These are phyloP conservation scores for Arion vulgaris DNA, from an alignment of 1,140 invertebrate genomes.

Conservation along the genomic window DNA sequence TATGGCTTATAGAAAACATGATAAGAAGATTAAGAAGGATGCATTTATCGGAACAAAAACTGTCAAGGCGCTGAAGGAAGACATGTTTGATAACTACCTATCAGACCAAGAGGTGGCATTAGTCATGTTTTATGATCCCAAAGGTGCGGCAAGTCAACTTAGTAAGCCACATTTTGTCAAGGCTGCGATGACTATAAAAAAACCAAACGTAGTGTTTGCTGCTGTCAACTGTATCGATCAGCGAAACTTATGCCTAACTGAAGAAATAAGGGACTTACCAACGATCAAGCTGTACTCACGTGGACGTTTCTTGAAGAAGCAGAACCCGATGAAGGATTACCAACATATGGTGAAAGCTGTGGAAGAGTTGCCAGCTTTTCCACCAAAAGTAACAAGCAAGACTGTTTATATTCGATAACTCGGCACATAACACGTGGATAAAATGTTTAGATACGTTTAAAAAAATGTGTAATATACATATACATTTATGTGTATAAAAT, in stretches of 20 bases:
- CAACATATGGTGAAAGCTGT: neutral
- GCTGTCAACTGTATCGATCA: constrained; percentile 9
- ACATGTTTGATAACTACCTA: neutral
- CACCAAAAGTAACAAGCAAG: neutral
- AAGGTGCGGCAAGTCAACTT: neutral
- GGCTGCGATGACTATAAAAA: neutral
- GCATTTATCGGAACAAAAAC: neutral
- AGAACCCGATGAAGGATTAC: neutral
- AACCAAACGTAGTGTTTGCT: neutral
- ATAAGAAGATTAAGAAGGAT: neutral
- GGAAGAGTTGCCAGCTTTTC: neutral
- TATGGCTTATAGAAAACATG: neutral
- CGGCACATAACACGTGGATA: neutral
- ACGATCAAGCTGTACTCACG: neutral
- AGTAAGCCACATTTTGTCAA: neutral
- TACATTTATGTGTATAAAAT: too few species aligned
- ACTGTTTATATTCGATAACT: neutral
- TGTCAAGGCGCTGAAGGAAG: neutral
- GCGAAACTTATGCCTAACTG: neutral
- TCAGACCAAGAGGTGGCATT: neutral
- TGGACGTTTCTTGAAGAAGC: neutral
- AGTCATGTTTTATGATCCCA: constrained; percentile 17
- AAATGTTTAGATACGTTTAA: too few species aligned
- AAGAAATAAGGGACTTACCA: neutral
- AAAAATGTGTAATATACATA: too few species aligned